Conservation (phyloP, 2,888 invertebrate species). For the Trichacis sp. region DNA sequence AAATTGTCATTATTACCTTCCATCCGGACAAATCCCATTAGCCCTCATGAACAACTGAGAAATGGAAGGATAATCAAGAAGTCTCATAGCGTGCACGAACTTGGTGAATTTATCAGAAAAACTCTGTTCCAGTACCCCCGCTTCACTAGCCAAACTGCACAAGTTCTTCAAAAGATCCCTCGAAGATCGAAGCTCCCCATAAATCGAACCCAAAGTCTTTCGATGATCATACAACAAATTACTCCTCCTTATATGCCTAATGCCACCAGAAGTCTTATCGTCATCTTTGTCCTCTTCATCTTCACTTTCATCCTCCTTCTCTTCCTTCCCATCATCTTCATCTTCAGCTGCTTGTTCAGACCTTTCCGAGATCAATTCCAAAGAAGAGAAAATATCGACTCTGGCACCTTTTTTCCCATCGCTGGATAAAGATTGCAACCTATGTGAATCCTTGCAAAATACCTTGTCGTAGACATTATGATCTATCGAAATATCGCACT, state of each 20-base stretch:
- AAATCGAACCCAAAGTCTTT: conserved; percentile 75
- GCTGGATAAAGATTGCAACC: conserved; percentile 83
- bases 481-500: conserved; percentile 81
- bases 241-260: conserved; percentile 71
- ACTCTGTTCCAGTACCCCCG: conserved; percentile 73
- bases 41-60: conserved; percentile 76
- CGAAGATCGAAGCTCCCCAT: conserved; percentile 79
- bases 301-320: conserved; percentile 27
- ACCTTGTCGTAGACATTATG: conserved; percentile 81
- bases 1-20: conserved; percentile 70
- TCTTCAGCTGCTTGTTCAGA: conserved; percentile 68
- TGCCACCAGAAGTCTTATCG: background rate
- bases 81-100: conserved; percentile 77
- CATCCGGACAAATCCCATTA: conserved; percentile 76
- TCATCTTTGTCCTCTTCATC: background rate
- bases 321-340: conserved; percentile 39
- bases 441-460: conserved; percentile 79
- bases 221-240: conserved; percentile 81
- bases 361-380: conserved; percentile 68
- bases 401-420: conserved; percentile 77
- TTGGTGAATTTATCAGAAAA: conserved; percentile 76
- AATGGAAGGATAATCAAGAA: conserved; percentile 78
- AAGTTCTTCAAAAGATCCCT: conserved; percentile 79
- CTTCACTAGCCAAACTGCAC: conserved; percentile 73
- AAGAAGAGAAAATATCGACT: conserved; percentile 75